phyloP scores from a whole-genome alignment of 2,113 vertebrate genomes.

The Hippocampus guttulatus region DNA sequence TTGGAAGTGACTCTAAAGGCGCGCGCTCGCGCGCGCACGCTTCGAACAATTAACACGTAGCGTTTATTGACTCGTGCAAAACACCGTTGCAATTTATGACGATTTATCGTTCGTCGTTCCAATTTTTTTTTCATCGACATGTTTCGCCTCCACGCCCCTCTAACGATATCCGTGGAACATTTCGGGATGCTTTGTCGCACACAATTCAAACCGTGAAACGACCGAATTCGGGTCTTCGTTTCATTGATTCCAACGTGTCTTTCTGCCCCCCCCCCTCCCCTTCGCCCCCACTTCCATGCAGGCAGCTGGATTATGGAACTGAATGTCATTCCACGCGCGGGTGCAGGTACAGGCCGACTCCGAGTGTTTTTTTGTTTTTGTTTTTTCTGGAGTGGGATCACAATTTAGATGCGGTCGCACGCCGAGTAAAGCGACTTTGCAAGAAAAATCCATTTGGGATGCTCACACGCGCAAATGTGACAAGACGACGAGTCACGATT shows the following conservation, averaged over 20 bases:
- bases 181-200: not conserved
- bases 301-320: slow-evolving; percentile 70
- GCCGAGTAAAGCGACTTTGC: not conserved
- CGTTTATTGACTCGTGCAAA: not conserved
- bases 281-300: slow-evolving; percentile 56
- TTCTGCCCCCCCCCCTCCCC: slow-evolving; percentile 22
- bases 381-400: too few species aligned
- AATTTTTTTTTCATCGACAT: not conserved
- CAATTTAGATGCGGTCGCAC: not conserved
- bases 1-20: not conserved
- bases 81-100: not conserved
- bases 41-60: not conserved
- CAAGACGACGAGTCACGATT: not conserved
- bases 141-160: too few species aligned
- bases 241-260: not conserved
- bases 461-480: not conserved
- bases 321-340: slow-evolving; percentile 59
- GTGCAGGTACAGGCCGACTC: slow-evolving; percentile 46
- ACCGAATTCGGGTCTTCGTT: not conserved
- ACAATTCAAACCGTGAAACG: too few species aligned
- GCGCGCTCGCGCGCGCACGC: slow-evolving; percentile 14
- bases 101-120: not conserved
- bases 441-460: not conserved
- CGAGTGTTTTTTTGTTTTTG: too few species aligned
- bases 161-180: not conserved